phyloP scores from a whole-genome alignment of 2,113 vertebrate species.

The Dasyornis broadbenti region DNA sequence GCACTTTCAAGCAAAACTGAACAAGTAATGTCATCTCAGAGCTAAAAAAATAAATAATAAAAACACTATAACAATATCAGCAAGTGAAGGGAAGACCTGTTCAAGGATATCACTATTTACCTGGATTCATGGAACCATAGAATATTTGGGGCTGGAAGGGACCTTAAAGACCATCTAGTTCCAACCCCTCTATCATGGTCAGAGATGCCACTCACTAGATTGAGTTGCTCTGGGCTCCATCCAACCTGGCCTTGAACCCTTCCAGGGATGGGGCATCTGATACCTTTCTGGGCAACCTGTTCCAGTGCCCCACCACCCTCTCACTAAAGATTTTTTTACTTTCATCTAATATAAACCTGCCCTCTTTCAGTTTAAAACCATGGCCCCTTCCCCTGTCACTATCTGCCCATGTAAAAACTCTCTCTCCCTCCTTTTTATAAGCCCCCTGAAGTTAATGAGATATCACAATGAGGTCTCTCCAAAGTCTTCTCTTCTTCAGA shows the following conservation, averaged over 20 bases:
- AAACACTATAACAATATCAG: neutral
- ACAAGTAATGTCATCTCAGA: neutral
- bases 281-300: neutral
- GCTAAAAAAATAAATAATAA: neutral
- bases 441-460: neutral
- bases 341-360: neutral
- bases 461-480: neutral
- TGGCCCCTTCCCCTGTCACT: neutral
- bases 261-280: neutral
- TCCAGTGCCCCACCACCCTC: neutral
- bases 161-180: neutral
- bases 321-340: neutral
- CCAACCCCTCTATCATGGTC: accelerated
- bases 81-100: neutral
- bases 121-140: neutral
- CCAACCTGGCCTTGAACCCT: neutral
- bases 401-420: neutral
- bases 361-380: neutral
- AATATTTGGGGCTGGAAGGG: neutral
- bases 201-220: neutral
- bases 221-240: neutral
- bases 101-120: neutral
- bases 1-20: neutral
- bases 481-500: neutral
- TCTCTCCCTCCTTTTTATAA: neutral